These are phyloP conservation scores for Heliconius cydno DNA, from an alignment of 2,888 invertebrate genomes.

Conservation along the genomic window DNA sequence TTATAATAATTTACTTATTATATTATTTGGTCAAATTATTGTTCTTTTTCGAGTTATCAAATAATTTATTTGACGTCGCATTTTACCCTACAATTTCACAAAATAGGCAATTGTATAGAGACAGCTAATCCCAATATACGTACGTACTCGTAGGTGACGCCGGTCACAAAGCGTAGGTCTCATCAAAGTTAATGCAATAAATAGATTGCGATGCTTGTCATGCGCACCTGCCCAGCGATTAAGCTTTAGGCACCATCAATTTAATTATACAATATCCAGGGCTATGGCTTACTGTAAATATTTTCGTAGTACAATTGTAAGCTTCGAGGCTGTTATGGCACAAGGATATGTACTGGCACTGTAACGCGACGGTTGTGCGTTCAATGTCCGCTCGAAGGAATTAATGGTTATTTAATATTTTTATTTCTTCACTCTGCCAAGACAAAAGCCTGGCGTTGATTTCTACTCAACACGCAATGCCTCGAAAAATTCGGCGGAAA, in stretches of 20 bases:
- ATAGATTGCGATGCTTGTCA: constrained; percentile 66
- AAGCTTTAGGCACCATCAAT: constrained; percentile 58
- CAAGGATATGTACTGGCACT: too few relatives aligned
- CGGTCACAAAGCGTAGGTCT: constrained; percentile 43
- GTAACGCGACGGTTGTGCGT: too few relatives aligned
- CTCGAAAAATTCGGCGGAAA: too few relatives aligned
- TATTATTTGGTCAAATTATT: too few relatives aligned
- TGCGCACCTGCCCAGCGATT: constrained; percentile 74
- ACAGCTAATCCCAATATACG: constrained; percentile 12
- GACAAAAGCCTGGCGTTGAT: too few relatives aligned
- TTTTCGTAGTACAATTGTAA: background rate
- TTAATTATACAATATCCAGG: constrained; percentile 43
- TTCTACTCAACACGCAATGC: too few relatives aligned
- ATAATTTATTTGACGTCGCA: background rate
- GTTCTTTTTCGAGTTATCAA: too few relatives aligned
- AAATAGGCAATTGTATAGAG: background rate
- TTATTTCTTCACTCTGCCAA: too few relatives aligned
- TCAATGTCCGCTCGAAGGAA: too few relatives aligned
- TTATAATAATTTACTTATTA: too few relatives aligned
- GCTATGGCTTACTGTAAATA: constrained; percentile 32
- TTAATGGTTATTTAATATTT: too few relatives aligned
- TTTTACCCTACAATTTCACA: background rate
- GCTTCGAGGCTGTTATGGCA: too few relatives aligned
- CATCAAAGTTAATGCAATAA: constrained; percentile 63
- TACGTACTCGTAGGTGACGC: constrained; percentile 5